Evolutionary conservation across 2,797 vertebrate genomes (phyloP).

Genomic region (Malurus splendens): DNA sequence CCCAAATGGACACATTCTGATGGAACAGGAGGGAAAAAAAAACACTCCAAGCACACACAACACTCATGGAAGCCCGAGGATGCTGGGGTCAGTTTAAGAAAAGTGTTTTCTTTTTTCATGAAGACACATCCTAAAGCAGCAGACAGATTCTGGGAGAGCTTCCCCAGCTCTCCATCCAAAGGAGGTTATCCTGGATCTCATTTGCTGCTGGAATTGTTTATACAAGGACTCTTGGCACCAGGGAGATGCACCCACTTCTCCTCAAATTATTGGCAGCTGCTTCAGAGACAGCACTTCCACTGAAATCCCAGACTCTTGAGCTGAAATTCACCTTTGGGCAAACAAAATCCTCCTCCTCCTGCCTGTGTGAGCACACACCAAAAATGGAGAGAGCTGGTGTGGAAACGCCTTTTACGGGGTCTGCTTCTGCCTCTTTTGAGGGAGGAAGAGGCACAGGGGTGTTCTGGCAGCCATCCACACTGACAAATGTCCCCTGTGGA

Average conservation of each 20-base stretch:
- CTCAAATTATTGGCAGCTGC: neutral
- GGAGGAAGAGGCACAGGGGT: rapidly evolving
- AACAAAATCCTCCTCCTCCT: neutral
- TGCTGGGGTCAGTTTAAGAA: rapidly evolving
- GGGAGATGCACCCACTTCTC: neutral
- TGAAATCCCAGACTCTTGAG: neutral
- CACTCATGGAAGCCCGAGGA: neutral
- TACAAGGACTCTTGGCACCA: neutral
- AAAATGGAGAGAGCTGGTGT: neutral
- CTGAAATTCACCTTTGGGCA: neutral
- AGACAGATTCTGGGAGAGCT: neutral
- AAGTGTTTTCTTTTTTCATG: neutral
- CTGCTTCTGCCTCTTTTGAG: neutral
- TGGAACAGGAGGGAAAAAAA: neutral
- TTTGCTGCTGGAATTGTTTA: neutral
- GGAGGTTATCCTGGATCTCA: neutral
- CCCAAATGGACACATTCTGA: neutral
- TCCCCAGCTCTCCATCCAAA: neutral
- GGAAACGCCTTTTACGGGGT: neutral
- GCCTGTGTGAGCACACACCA: neutral
- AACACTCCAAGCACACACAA: rapidly evolving
- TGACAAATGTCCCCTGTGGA: neutral
- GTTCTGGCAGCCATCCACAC: neutral
- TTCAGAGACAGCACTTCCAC: neutral
- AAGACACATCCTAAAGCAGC: neutral